Percentiles rank a stretch among this genome's conserved stretches.
These are phyloP conservation scores for Cataglyphis livida DNA, from an alignment of 2,888 invertebrate species.

Conservation along the genomic window DNA sequence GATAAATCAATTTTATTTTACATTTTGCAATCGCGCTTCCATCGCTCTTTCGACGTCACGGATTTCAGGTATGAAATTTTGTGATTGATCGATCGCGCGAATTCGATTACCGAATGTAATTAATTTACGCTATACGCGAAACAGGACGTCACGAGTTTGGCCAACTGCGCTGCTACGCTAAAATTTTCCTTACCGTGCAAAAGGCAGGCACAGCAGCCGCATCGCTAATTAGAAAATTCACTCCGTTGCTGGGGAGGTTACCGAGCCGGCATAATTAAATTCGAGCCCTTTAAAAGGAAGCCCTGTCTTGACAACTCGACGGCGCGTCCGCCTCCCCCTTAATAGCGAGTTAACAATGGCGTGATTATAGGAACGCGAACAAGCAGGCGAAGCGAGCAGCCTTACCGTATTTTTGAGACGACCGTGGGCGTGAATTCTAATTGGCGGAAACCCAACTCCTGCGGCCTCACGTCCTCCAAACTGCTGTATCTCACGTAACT, in stretches of 20 bases:
- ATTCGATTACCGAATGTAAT: slow-evolving; percentile 47
- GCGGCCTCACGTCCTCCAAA: slow-evolving; percentile 81
- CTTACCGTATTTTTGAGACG: slow-evolving; percentile 84
- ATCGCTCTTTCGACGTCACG: background rate
- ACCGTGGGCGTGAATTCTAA: slow-evolving; percentile 84
- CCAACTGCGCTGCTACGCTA: slow-evolving; percentile 23
- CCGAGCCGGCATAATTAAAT: slow-evolving; percentile 48
- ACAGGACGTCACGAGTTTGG: slow-evolving; percentile 25
- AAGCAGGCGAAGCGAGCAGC: background rate
- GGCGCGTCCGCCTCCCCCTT: slow-evolving; percentile 15
- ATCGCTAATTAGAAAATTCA: slow-evolving; percentile 51
- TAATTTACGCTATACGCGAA: slow-evolving; percentile 39
- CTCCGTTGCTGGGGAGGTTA: background rate
- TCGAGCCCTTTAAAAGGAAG: slow-evolving; percentile 37
- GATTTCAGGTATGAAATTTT: slow-evolving; percentile 12
- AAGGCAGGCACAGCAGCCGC: slow-evolving; percentile 41
- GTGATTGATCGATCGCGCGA: slow-evolving; percentile 30
- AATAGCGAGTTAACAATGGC: slow-evolving; percentile 38
- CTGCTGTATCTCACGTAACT: slow-evolving; percentile 82
- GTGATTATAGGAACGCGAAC: slow-evolving; percentile 37
- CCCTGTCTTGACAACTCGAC: slow-evolving; percentile 24
- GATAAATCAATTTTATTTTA: background rate
- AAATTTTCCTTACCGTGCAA: slow-evolving; percentile 47
- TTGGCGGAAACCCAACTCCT: slow-evolving; percentile 82
- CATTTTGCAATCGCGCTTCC: background rate